A percentile compares a stretch with the other conserved stretches of the same genome.
Conservation (phyloP, 2,888 invertebrate species). For the Microchrysa polita region DNA sequence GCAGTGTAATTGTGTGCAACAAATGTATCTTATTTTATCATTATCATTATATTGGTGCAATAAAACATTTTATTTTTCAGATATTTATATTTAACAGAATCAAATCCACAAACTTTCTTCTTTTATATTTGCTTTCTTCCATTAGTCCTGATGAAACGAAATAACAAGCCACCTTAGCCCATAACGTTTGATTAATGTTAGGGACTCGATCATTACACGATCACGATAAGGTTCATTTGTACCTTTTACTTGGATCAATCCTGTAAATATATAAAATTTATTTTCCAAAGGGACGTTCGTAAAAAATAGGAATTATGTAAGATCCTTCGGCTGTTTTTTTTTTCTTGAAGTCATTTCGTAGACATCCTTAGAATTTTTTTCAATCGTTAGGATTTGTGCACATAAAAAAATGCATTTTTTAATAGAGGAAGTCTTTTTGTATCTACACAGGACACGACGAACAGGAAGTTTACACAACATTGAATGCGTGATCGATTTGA, state of each 20-base stretch:
- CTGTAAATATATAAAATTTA: not conserved
- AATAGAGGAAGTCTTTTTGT: not conserved
- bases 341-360: not conserved
- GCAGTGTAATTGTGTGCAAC: too few species aligned
- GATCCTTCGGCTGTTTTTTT: not conserved
- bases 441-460: not conserved
- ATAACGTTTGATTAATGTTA: slow-evolving; percentile 27
- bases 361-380: not conserved
- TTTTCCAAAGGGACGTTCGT: not conserved
- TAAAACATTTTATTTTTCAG: too few species aligned
- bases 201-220: slow-evolving; percentile 26
- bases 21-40: too few species aligned
- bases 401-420: slow-evolving; percentile 7
- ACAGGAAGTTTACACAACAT: slow-evolving; percentile 14
- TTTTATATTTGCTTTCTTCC: not conserved
- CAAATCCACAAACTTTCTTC: too few species aligned
- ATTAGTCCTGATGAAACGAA: slow-evolving; percentile 6
- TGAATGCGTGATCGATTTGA: slow-evolving; percentile 17
- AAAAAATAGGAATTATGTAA: not conserved
- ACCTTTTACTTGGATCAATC: slow-evolving; percentile 2
- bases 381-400: not conserved
- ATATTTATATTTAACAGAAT: too few species aligned
- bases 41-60: too few species aligned
- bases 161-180: not conserved
- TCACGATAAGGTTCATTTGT: not conserved